A percentile compares a stretch with the other conserved stretches of the same genome.
phyloP scores from a whole-genome alignment of 2,797 vertebrate species.

The Danio kyathit region DNA sequence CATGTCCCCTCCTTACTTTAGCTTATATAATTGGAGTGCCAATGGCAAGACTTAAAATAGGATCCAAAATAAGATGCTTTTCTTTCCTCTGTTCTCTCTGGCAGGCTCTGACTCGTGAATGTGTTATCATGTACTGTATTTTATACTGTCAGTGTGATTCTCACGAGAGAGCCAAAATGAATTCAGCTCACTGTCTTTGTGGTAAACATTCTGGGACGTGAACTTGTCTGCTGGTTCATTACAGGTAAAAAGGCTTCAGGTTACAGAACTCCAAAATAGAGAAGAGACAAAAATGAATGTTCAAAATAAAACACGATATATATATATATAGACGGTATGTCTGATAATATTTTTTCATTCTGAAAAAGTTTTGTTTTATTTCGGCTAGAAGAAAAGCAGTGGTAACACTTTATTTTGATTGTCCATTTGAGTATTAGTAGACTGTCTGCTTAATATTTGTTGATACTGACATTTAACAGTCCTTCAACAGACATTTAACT shows the following conservation, averaged over 20 bases:
- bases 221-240: background rate
- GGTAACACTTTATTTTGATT: too few relatives aligned
- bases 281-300: background rate
- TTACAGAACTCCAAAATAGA: background rate
- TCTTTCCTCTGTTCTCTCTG: conserved; percentile 49
- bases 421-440: too few relatives aligned
- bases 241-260: conserved; percentile 4
- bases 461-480: too few relatives aligned
- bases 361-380: too few relatives aligned
- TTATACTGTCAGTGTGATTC: conserved; percentile 66
- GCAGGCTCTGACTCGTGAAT: conserved; percentile 71
- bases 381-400: too few relatives aligned
- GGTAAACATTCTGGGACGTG: conserved; percentile 9
- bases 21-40: conserved; percentile 59
- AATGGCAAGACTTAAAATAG: conserved; percentile 68
- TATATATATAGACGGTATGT: too few relatives aligned
- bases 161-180: conserved; percentile 2
- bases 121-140: conserved; percentile 65
- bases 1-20: conserved; percentile 26
- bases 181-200: conserved; percentile 10
- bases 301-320: too few relatives aligned
- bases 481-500: too few relatives aligned
- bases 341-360: too few relatives aligned
- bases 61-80: conserved; percentile 69
- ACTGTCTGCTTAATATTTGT: too few relatives aligned